phyloP scores from a whole-genome alignment of 2,888 invertebrate genomes.

The Noctua janthe region DNA sequence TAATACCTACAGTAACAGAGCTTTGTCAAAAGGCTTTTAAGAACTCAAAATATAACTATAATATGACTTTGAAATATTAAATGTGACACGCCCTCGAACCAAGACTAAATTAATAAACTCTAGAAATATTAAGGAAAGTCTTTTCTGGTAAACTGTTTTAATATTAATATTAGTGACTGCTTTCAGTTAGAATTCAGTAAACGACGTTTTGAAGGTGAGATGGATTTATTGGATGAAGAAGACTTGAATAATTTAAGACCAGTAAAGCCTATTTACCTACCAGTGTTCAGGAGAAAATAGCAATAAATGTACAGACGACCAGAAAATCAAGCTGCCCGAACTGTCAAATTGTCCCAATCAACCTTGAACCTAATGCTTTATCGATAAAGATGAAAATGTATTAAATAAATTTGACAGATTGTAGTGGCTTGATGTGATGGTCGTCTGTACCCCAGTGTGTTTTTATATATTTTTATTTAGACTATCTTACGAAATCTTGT shows the following conservation, averaged over 20 bases:
- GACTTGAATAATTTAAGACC: constrained; percentile 11
- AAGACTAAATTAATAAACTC: constrained; percentile 12
- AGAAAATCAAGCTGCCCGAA: too few species aligned
- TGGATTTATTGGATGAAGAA: background rate
- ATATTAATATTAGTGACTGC: constrained; percentile 8
- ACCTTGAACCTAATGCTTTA: too few species aligned
- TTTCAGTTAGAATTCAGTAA: constrained; percentile 17
- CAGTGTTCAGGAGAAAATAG: background rate
- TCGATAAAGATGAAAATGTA: too few species aligned
- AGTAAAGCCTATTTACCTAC: background rate
- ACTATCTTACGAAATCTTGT: background rate
- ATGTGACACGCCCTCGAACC: background rate
- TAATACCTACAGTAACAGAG: background rate
- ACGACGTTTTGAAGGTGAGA: constrained; percentile 1
- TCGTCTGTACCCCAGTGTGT: too few species aligned
- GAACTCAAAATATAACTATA: background rate
- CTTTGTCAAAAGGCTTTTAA: background rate
- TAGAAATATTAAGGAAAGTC: constrained; percentile 18
- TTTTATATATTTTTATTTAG: too few species aligned
- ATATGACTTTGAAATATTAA: constrained; percentile 12
- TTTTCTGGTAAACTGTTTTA: constrained; percentile 24
- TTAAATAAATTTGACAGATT: too few species aligned
- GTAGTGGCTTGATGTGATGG: too few species aligned
- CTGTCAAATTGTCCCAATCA: too few species aligned
- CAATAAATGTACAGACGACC: background rate